Evolutionary conservation across 1,140 invertebrate genomes (phyloP), one percentile per base, ranked within the genome.

Genomic region (Zeugodacus cucurbitae): DNA sequence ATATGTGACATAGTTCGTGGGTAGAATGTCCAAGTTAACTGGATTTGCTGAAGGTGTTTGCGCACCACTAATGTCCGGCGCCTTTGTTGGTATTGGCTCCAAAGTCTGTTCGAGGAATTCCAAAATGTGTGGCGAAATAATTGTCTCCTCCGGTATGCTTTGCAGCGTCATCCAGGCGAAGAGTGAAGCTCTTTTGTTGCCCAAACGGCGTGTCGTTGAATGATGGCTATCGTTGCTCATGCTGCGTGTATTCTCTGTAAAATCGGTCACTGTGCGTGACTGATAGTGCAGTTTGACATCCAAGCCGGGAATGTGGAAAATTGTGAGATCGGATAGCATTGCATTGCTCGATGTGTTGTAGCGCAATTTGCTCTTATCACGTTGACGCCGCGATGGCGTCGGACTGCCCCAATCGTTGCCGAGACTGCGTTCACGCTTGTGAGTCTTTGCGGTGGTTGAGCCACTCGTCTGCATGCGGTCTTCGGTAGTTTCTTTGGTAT

Each of bases 121-220:
- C 34, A 99, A 94, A 90, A 99, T 98, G 91, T 98, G 97, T 1
- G 98, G 98, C 90, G 97, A 98, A 89, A 99, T 98, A 87, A 99
- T 97, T 0, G 98, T 98, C 94, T 98, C 98, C 94, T 99, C 98
- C 0, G 98, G 98, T 89, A 99, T 97, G 91, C 98, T 98, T 92
- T 99, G 98, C 41, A 99, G 94, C 2, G 98, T 99, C 94, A 98
- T 97, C 98, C 98, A 99, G 22, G 98, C 98, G 94, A 98, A 99
- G 1, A 99, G 94, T 78, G 97, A 97, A 3, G 98, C 98, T 89
- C 98, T 98, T 93, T 99, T 99, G 0, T 96, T 96, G 87, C 95
- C 96, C 59, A 95, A 93, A 89, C 96, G 96, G 88, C 95, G 59
- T 37, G 54, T 1, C 48, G 57, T 87, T 93, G 87, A 90, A 89